A percentile compares a stretch with the other conserved stretches of the same genome.
Conservation (phyloP, 2,797 vertebrate genomes). For the Cirrhinus mrigala region DNA sequence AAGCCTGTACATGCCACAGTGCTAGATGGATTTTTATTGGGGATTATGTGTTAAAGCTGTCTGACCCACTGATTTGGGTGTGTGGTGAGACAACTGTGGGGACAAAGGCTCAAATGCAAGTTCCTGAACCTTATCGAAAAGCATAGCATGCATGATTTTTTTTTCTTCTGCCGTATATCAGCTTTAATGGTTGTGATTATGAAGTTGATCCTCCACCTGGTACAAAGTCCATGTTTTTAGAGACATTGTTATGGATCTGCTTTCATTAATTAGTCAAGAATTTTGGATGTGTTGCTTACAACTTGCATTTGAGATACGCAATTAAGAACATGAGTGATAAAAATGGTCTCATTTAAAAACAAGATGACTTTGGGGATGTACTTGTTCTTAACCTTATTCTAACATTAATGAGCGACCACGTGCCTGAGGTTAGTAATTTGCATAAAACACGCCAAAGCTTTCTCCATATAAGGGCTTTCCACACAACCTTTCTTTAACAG, state of each 20-base stretch:
- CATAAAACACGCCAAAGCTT: background rate
- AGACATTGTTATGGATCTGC: background rate
- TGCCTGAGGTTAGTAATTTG: background rate
- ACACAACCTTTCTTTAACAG: background rate
- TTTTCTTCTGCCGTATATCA: background rate
- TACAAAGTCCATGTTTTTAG: background rate
- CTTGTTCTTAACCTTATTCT: background rate
- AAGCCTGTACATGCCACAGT: constrained; percentile 34
- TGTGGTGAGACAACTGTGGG: background rate
- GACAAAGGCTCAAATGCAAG: background rate
- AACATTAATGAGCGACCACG: background rate
- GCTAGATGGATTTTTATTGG: background rate
- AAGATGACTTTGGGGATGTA: background rate
- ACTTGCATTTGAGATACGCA: background rate
- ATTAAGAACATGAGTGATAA: background rate
- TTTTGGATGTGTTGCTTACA: background rate
- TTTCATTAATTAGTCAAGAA: background rate
- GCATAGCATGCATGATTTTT: background rate
- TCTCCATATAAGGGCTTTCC: background rate
- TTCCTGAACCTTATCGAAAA: background rate
- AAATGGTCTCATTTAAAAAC: background rate
- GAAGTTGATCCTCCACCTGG: background rate
- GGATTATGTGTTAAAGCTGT: constrained; percentile 29
- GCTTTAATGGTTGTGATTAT: background rate
- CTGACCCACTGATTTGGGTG: constrained; percentile 10